Base-by-base conservation (phyloP, 2,888 invertebrate genomes). In the Periphyllus acericola region DNA sequence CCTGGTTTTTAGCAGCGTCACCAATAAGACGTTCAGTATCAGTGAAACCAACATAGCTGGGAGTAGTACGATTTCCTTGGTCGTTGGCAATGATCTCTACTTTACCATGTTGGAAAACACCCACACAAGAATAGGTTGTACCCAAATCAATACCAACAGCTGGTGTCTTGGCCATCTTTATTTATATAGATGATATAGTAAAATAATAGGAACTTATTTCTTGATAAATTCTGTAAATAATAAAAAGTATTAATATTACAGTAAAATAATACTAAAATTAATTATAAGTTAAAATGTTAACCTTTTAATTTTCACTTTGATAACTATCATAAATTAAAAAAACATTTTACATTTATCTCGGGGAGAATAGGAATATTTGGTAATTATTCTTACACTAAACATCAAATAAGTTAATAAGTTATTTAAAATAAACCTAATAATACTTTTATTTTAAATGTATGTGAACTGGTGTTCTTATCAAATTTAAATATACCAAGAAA, bases 31-130 rank as follows among this genome's bases (percentile, higher is more conserved):
- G 92, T 90, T 94, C 93, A 3, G 95, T 95, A 92, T 96, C 96
- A 78, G 96, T 96, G 92, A 96, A 96, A 89, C 96, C 96, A 89
- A 96, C 96, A 92, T 95, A 95, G 72, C 95, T 95, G 89, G 96
- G 96, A 90, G 96, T 97, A 90, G 96, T 97, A 92, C 96, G 93
- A 93, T 96, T 96, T 92, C 96, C 96, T 92, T 96, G 96, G 92
- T 96, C 96, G 92, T 97, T 97, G 92, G 96, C 91, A 60, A 91
- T 91, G 9, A 93, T 92, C 90, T 93, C 93, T 78, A 91, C 96
- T 96, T 91, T 95, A 95, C 89, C 95, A 95, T 91, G 96, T 96
- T 66, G 96, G 92, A 95, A 96, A 32, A 96, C 95, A 81, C 95
- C 96, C 80, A 96, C 96, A 91, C 96, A 96, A 85, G 96, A 96